Base-by-base conservation (phyloP, 2,888 invertebrate genomes). In the Drepana falcataria region DNA sequence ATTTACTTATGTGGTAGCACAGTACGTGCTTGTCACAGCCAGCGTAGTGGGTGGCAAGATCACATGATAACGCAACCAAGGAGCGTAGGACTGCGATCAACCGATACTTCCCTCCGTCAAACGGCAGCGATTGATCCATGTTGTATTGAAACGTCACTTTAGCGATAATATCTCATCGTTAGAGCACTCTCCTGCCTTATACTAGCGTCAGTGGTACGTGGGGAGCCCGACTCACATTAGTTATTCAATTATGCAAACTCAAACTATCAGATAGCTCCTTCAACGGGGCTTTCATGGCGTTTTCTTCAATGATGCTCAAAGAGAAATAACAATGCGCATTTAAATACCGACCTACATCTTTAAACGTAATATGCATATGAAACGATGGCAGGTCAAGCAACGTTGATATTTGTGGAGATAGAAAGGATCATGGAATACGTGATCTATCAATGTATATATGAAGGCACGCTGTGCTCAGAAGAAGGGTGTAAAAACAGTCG, bases 111-210 rank as follows among this genome's bases (percentile, higher is more conserved):
- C 68, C 66, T 71, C 70, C 68, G 73, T 72, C 77, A 66, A 63
- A 61, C 65, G 64, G 63, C 64, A 60, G 53, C 70, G 79, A 85
- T 77, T 81, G 87, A 82, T 85, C 78, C 81, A 78, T 73, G 81
- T 79, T 77, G 87, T 90, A 91, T 91, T 91, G 91, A 91, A 91
- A 87, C 84, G 90, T 90, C 91, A 86, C 75, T 73, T 70, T 59
- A 61, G 61, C 61, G 91, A 90, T 90, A 86, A 64, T 70, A 90
- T 88, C 88, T 74, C 81, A 82, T 88, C 87, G 87, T 88, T 88
- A 89, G 79, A 71, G 73, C 71, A 68, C 66, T 73, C 66, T 73
- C 71, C 69, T 68, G 73, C 75, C 71, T 74, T 77, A 75, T 75
- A 69, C 71, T 61, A 70, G 71, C 69, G 69, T 69, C 70, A 70